Percentiles rank a stretch among this genome's conserved stretches.
Evolutionary conservation across 2,888 invertebrate genomes (phyloP).

Genomic region (Sacculina carcini): DNA sequence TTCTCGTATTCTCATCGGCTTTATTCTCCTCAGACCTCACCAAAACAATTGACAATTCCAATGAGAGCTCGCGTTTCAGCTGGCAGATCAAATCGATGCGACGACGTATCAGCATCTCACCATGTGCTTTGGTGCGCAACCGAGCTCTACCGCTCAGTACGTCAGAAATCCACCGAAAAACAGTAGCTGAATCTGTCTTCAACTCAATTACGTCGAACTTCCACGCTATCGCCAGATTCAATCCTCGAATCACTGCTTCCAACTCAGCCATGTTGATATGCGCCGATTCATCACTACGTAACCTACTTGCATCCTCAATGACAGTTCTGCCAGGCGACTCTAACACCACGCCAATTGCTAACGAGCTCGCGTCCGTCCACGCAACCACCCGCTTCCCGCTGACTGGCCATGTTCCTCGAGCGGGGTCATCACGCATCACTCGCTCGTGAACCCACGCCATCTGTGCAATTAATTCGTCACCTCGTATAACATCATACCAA

Average conservation of each 20-base stretch:
- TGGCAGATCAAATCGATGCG: neutral
- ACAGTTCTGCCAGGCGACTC: too few relatives aligned
- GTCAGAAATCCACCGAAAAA: neutral
- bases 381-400: too few relatives aligned
- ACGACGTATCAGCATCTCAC: neutral
- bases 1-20: neutral
- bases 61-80: neutral
- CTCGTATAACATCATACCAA: neutral
- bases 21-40: neutral
- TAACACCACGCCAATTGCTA: too few relatives aligned
- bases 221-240: neutral
- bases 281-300: neutral
- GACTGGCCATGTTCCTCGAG: neutral
- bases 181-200: neutral
- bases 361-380: too few relatives aligned
- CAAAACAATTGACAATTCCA: neutral
- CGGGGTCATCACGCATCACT: neutral
- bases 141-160: too few relatives aligned
- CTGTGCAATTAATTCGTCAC: neutral
- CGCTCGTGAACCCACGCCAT: neutral
- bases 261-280: constrained; percentile 6
- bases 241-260: neutral
- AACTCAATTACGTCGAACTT: neutral
- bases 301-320: neutral
- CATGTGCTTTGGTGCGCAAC: too few relatives aligned